These are phyloP conservation scores for Papilio polytes DNA, from an alignment of 1,140 invertebrate species.

Conservation along the genomic window DNA sequence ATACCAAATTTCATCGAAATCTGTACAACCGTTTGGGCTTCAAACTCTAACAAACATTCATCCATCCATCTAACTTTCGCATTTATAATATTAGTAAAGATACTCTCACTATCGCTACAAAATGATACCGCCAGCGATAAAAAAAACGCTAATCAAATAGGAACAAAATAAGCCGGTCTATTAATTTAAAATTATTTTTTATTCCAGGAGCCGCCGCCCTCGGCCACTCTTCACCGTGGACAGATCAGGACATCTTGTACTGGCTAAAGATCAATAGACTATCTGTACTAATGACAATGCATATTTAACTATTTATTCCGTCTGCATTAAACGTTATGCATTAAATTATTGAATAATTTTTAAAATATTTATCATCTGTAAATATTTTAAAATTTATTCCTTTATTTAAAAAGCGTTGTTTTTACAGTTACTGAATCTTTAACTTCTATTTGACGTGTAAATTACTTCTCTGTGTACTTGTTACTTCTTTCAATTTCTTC, in stretches of 20 bases:
- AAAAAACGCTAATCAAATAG: too few relatives aligned
- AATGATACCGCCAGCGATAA: too few relatives aligned
- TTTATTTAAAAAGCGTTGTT: not conserved
- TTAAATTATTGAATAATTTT: not conserved
- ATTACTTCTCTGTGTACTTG: too few relatives aligned
- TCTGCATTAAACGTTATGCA: not conserved
- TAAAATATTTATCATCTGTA: not conserved
- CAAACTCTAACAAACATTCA: too few relatives aligned
- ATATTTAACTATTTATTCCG: not conserved
- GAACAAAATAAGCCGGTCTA: too few relatives aligned
- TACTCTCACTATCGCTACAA: too few relatives aligned
- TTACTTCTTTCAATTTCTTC: too few relatives aligned
- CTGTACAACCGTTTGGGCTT: too few relatives aligned
- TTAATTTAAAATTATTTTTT: conserved; percentile 34
- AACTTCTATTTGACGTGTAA: too few relatives aligned
- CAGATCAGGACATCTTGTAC: conserved; percentile 69
- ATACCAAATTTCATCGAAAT: too few relatives aligned
- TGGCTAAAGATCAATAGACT: conserved; percentile 61
- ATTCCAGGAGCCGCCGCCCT: conserved; percentile 67
- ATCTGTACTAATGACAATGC: not conserved
- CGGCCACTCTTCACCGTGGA: conserved; percentile 73
- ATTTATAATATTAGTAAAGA: too few relatives aligned
- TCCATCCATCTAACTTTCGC: too few relatives aligned
- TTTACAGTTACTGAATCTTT: not conserved
- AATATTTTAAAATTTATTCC: not conserved